Base-by-base conservation (phyloP, 2,888 invertebrate genomes). In the Rhingia rostrata region DNA sequence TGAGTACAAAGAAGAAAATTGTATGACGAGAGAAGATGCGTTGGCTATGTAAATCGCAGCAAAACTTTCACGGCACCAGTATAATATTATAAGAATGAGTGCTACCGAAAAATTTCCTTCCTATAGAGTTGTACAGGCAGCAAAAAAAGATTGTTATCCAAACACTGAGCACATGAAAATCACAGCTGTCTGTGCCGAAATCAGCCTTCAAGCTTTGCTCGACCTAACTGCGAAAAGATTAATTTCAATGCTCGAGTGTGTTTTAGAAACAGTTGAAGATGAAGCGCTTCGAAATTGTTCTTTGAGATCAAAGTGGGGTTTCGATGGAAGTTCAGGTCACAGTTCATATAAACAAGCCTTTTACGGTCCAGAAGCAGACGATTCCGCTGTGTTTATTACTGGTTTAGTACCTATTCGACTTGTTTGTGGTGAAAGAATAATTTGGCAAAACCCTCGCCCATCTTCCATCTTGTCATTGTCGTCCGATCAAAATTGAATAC, bases 341-440 rank as follows among this genome's bases (percentile, higher is more conserved):
- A 53, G 53, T 12, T 54, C 53, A 9, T 54, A 54, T 12, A 54
- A 54, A 33, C 32, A 54, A 54, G 53, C 53, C n/a, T 54, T 54
- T 12, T n/a, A 47, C 22, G 35, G 14, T n/a, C 35, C 14, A 43
- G 63, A 35, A 63, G 43, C 49, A 49, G 10, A 33, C 14, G 63
- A 49, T 49, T 63, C 35, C 12, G 14, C 47, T 10, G 45, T 63
- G 33, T 63, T 49, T 14, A 47, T 61, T 6, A 54, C 53, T 12
- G n/a, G 53, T 12, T 9, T 54, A 6, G 53, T 54, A 6, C 9
- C 32, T 5, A 9, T 54, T 54, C 9, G 53, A 54, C 53, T 54
- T 54, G 12, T 14, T 5, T 12, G 14, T 47, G 14, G 14, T 47
- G 12, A 14, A 14, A 47, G 14, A 14, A 14, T 14, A 9, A 14